Percentiles rank a stretch among this genome's conserved stretches.
Conservation (phyloP, 2,797 vertebrate species). For the Chaetophractus vellerosus region DNA sequence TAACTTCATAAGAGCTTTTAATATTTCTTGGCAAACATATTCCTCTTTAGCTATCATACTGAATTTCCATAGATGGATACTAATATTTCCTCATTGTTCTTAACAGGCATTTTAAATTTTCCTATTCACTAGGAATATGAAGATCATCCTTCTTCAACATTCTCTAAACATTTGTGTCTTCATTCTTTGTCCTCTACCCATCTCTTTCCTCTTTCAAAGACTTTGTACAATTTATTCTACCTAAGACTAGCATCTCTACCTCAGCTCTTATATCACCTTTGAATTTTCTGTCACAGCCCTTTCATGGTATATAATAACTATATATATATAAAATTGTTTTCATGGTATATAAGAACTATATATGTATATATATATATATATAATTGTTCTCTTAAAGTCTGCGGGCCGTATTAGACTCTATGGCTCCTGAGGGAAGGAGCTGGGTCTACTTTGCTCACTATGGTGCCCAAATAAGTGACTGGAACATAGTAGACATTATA, state of each 20-base stretch:
- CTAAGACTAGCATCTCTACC: neutral
- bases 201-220: constrained; percentile 27
- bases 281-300: neutral
- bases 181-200: neutral
- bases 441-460: neutral
- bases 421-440: neutral
- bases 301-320: neutral
- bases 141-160: neutral
- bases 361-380: too few species aligned
- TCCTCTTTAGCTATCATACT: neutral
- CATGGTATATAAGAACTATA: neutral
- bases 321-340: neutral
- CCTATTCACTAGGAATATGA: constrained; percentile 23
- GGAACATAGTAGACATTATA: neutral
- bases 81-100: neutral
- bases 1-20: neutral
- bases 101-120: neutral
- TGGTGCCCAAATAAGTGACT: neutral
- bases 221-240: neutral
- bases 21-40: neutral
- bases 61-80: neutral
- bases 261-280: neutral
- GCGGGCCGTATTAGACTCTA: neutral
- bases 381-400: neutral
- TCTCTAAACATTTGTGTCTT: neutral